Evolutionary conservation across 2,113 vertebrate species (phyloP), one percentile per base, ranked within the genome.

Genomic region (Rhadina sibilatrix): DNA sequence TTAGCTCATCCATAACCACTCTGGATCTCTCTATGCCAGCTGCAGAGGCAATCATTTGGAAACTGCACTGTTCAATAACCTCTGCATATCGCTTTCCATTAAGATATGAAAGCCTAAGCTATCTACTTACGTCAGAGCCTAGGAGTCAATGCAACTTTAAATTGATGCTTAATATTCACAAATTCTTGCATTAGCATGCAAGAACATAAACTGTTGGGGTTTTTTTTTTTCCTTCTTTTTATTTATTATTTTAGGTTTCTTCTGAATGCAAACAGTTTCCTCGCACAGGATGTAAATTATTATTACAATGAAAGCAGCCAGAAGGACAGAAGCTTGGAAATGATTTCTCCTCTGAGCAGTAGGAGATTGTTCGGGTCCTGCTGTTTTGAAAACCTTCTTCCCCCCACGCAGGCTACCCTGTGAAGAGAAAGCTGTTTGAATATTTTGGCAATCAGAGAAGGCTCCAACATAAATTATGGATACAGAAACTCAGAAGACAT

Each of bases 261-360:
- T 93, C 94, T 93, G 95, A 96, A 96, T 97, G 90, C 95, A 98
- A 98, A 97, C 94, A 97, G 89, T 94, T 94, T 97, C 91, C 97
- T 97, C 10, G 12, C 96, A 90, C 33, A 97, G 96, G 97, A 98
- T 98, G 97, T 96, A 98, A 97, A 98, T 98, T 98, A 97, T 95
- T 97, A 93, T 97, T 94, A 97, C 97, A 98, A 96, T 97, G 97
- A 97, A 98, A 98, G 96, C 97, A 87, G 95, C 98, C 97, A 98
- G 97, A 95, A 98, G 97, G 98, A 98, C 98, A 98, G 97, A 98
- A 97, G 97, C 97, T 98, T 97, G 97, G 97, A 98, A 98, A 97
- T 96, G 12, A 97, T 97, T 97, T 97, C 94, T 93, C 96, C 97
- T 97, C 97, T 89, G 89, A 98, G 94, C 98, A 97, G 98, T 96